These are phyloP conservation scores for Anorthoa munda DNA, from an alignment of 2,888 invertebrate genomes.

Conservation along the genomic window DNA sequence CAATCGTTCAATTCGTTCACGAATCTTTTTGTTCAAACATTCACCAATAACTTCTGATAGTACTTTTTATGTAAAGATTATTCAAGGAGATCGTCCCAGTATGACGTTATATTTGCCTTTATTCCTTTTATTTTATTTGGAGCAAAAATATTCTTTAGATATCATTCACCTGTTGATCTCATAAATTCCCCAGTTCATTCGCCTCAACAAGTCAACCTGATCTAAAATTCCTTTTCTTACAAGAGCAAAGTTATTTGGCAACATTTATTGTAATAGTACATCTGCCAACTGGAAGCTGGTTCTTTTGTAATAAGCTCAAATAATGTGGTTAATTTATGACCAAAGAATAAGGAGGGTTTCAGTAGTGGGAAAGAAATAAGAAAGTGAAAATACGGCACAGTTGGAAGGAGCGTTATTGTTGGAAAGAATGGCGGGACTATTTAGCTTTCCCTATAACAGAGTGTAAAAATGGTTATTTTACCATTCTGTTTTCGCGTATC, in stretches of 20 bases:
- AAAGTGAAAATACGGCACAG: slow-evolving; percentile 49
- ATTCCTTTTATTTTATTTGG: slow-evolving; percentile 40
- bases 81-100: slow-evolving; percentile 22
- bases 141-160: slow-evolving; percentile 34
- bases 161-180: slow-evolving; percentile 59
- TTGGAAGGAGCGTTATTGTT: slow-evolving; percentile 35
- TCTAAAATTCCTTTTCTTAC: slow-evolving; percentile 49
- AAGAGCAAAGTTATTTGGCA: slow-evolving; percentile 46
- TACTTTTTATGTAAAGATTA: slow-evolving; percentile 40
- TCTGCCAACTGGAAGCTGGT: slow-evolving; percentile 39
- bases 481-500: slow-evolving; percentile 9
- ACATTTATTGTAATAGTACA: slow-evolving; percentile 42
- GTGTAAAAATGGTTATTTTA: slow-evolving; percentile 18
- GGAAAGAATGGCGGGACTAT: slow-evolving; percentile 9
- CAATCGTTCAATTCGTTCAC: not conserved
- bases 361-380: slow-evolving; percentile 48
- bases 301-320: slow-evolving; percentile 43
- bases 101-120: slow-evolving; percentile 19
- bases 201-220: slow-evolving; percentile 42
- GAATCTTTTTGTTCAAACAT: slow-evolving; percentile 24
- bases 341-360: slow-evolving; percentile 41
- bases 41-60: not conserved
- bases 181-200: slow-evolving; percentile 32
- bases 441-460: slow-evolving; percentile 17
- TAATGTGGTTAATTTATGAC: slow-evolving; percentile 54